Base-by-base conservation (phyloP, 1,140 invertebrate species). In the Diuraphis noxia region DNA sequence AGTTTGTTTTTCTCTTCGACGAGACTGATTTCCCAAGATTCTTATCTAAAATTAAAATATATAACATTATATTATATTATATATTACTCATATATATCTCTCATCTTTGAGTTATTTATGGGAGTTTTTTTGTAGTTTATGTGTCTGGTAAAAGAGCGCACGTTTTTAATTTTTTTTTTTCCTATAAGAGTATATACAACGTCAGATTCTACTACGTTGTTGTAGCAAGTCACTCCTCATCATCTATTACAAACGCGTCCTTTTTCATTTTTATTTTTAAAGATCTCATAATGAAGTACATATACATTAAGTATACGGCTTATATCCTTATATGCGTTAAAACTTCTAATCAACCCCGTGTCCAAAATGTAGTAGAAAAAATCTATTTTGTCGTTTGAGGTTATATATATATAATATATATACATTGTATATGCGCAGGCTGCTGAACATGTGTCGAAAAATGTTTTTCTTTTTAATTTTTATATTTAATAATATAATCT, bases 11-110 rank as follows among this genome's bases (percentile, higher is more conserved):
- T 52, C 40, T 30, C 56, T 10, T 72, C 8, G 21, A 17, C 46
- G 8, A 56, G 85, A 87, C 46, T 25, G 36, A 36, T 87, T 56
- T 30, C 40, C 2, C 21, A 36, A 86, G 49, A 87, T 87, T 87
- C 23, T 87, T 87, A 87, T 87, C 85, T 36, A 56, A 87, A 87
- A 87, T 87, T 56, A 56, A 38, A 87, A 87, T 87, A 56, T 36
- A 25, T 87, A 85, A 34, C 13, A 72, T 72, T n/a, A n/a, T 72
- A 63, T 4, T 63, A 72, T 72, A 72, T n/a, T 72, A 72, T 4
- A 72, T 72, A 13, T n/a, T 72, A 63, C 19, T 21, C n/a, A 17
- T n/a, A 17, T 72, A 72, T 7, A 6, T 36, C 8, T 52, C 49
- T 49, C 7, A 21, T 49, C 21, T n/a, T 40, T 30, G 46, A 52